These are phyloP conservation scores for Apaloderma vittatum DNA, from an alignment of 2,113 vertebrate genomes.

Conservation along the genomic window DNA sequence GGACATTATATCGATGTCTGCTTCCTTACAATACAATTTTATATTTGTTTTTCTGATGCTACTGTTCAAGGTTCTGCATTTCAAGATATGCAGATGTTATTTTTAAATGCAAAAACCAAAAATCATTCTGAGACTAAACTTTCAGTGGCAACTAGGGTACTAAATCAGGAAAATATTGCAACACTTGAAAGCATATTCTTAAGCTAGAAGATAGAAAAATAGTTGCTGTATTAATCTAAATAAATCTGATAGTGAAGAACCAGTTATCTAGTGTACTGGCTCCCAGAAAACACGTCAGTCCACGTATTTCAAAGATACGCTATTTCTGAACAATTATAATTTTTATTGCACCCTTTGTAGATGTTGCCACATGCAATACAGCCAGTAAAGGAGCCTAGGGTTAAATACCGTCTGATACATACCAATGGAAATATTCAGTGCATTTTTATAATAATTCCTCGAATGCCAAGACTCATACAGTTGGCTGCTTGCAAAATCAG, in stretches of 20 bases:
- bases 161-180: neutral
- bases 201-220: neutral
- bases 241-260: neutral
- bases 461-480: neutral
- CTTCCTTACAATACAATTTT: conserved; percentile 81
- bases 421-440: neutral
- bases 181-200: neutral
- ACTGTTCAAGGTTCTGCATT: conserved; percentile 73
- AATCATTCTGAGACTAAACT: neutral
- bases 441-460: neutral
- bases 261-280: neutral
- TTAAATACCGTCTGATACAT: neutral
- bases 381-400: neutral
- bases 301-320: neutral
- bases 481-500: neutral
- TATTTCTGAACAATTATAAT: neutral
- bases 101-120: conserved; percentile 36
- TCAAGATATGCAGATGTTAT: conserved; percentile 70
- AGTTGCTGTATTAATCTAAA: neutral
- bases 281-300: neutral
- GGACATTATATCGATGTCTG: conserved; percentile 82
- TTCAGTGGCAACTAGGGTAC: neutral
- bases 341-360: neutral
- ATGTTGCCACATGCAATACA: neutral
- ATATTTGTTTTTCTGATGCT: conserved; percentile 78